Evolutionary conservation across 2,113 vertebrate genomes (phyloP), one percentile per base, ranked within the genome.

Genomic region (Ailuropoda melanoleuca): DNA sequence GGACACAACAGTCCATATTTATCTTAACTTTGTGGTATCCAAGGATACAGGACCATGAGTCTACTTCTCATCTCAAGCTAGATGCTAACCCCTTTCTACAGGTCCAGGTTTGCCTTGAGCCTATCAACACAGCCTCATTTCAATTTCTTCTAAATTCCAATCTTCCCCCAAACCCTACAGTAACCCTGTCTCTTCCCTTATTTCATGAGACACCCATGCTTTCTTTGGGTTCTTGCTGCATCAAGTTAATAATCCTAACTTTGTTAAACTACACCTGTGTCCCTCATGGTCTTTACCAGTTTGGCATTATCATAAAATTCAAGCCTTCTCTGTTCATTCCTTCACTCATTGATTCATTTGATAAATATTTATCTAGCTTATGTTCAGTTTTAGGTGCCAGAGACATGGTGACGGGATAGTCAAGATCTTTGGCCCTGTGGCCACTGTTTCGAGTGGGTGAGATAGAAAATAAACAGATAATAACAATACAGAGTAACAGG

Each of bases 21-120:
- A 90, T 94, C 62, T 93, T 86, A 85, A 95, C 87, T 70, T 78
- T 39, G 50, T 87, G 31, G 37, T 82, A 12, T 78, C 77, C 72
- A 88, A 70, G 87, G 46, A 82, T 70, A 97, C 56, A 70, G 46
- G 68, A 64, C 53, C 23, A 9, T 64, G 62, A 88, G 7, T 72
- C 39, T 12, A 39, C 72, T 58, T 82, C 62, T 93, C 56, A 53
- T 64, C 43, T 24, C 62, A 43, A 64, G 21, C 23, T 93, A 93
- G 68, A 77, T 70, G 70, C 62, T 84, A 85, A 90, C 26, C 43
- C 15, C 23, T 90, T 87, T 37, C 56, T 77, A 77, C 18, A 85
- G 3, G 62, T 60, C 53, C 23, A 10, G 29, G 12, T 58, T 88
- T 91, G 64, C 82, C 84, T 31, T 55, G n/a, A 48, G 55, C 43